These are phyloP conservation scores for Anser cygnoides DNA, from an alignment of 2,113 vertebrate genomes.

Conservation along the genomic window DNA sequence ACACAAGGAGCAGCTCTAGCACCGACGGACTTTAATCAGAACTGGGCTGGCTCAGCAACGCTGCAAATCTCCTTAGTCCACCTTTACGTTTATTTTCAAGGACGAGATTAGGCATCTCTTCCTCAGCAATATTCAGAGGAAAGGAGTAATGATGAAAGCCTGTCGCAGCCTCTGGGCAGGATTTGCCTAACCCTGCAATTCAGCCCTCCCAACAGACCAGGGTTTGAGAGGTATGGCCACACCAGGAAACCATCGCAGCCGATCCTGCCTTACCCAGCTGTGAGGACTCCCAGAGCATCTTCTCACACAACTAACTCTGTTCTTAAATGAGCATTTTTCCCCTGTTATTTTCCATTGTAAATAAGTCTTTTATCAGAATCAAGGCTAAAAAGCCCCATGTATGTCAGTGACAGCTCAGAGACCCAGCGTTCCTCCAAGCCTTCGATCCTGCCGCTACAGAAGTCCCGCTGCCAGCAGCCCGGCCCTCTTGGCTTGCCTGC, in stretches of 20 bases:
- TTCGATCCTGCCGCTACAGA: neutral
- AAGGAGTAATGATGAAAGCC: constrained; percentile 30
- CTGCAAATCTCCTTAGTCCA: neutral
- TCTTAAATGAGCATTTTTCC: neutral
- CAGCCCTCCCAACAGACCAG: constrained; percentile 16
- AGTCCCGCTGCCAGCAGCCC: neutral
- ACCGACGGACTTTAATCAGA: neutral
- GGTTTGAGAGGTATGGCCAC: neutral
- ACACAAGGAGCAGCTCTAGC: neutral
- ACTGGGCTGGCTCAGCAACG: neutral
- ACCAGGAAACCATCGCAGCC: neutral
- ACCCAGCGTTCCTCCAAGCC: neutral
- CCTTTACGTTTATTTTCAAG: neutral
- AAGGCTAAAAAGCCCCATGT: neutral
- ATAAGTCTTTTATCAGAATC: neutral
- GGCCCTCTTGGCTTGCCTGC: neutral
- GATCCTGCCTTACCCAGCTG: neutral
- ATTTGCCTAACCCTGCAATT: constrained; percentile 53
- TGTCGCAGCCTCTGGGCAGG: constrained; percentile 51
- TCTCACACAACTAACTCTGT: neutral
- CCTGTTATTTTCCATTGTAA: neutral
- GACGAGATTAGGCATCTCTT: constrained; percentile 5
- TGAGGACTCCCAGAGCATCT: neutral
- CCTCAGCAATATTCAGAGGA: neutral
- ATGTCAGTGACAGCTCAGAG: neutral